Evolutionary conservation across 2,888 invertebrate genomes (phyloP), one percentile per base, ranked within the genome.

Genomic region (Eilema griseolum): DNA sequence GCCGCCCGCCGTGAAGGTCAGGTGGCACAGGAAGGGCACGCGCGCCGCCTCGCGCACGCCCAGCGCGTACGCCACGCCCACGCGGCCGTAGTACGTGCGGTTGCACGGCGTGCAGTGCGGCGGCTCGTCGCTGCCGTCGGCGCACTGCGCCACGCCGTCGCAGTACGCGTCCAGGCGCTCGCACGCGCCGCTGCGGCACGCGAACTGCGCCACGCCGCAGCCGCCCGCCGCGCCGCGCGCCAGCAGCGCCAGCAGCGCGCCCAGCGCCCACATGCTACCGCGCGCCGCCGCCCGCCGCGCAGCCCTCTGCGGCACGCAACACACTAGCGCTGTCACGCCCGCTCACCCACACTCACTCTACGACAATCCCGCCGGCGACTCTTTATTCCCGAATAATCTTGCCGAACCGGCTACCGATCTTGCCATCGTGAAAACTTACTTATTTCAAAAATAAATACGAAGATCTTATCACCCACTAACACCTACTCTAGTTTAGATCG

Each of bases 1-100:
- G 79, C 98, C 98, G 88, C 98, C 98, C 87, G 98, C 98, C 85
- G 98, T 98, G 95, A 98, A 98, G 81, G 98, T 98, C 86, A 99
- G 96, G 93, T 98, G 98, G 92, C 98, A 98, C 76, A 98, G 96
- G 93, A 98, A 98, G 52, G 98, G 98, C 85, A 98, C 96, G 83
- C 97, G 96, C 85, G 97, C 97, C 67, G 97, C 97, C 83, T 97
- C 96, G 83, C 97, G 96, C 87, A 98, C 96, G 83, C 96, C 96
- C 90, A 98, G 95, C 85, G 97, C 96, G 95, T 98, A 98, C 67
- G 97, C 98, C 86, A 97, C 96, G 82, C 98, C 98, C 81, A 97
- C 97, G 87, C 97, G 98, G 16, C 98, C 98, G 92, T 98, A 98
- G 93, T 98, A 98, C 67, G 98, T 98, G 87, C 98, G 96, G 95